Conservation (phyloP, 2,113 vertebrate genomes). For the Orientallactaga bullata region DNA sequence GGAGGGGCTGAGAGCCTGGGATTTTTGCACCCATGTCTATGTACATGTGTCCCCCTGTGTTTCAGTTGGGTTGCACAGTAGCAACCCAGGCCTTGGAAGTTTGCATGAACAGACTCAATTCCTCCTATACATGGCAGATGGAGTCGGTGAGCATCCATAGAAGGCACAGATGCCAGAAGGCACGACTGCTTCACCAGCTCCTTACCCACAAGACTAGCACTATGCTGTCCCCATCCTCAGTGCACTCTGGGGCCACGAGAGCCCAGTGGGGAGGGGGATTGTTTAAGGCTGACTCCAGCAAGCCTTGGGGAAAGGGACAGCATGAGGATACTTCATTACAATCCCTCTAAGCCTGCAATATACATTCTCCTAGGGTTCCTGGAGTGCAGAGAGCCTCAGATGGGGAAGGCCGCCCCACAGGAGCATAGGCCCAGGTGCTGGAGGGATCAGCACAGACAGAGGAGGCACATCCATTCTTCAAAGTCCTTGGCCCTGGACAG, state of each 20-base stretch:
- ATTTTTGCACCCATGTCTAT: too few species aligned
- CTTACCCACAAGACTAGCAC: neutral
- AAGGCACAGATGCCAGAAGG: slow-evolving; percentile 85
- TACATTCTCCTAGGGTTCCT: neutral
- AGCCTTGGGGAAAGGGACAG: slow-evolving; percentile 53
- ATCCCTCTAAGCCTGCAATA: neutral
- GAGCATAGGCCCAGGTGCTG: neutral
- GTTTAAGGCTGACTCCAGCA: slow-evolving; percentile 54
- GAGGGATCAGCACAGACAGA: neutral
- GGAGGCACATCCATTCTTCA: slow-evolving; percentile 47
- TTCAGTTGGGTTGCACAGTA: slow-evolving; percentile 91
- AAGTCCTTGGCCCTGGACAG: slow-evolving; percentile 77
- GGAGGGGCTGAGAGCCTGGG: neutral
- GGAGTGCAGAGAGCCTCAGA: neutral
- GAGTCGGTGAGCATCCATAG: slow-evolving; percentile 86
- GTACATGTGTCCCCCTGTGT: neutral
- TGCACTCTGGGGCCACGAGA: neutral
- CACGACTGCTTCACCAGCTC: slow-evolving; percentile 17
- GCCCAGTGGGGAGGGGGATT: neutral
- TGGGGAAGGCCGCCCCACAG: neutral
- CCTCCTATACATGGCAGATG: slow-evolving; percentile 87
- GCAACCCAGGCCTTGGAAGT: slow-evolving; percentile 94
- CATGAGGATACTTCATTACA: too few species aligned
- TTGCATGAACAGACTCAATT: slow-evolving; percentile 93
- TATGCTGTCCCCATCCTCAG: neutral